These are phyloP conservation scores for Choristoneura fumiferana DNA, from an alignment of 1,140 invertebrate genomes.

Conservation along the genomic window DNA sequence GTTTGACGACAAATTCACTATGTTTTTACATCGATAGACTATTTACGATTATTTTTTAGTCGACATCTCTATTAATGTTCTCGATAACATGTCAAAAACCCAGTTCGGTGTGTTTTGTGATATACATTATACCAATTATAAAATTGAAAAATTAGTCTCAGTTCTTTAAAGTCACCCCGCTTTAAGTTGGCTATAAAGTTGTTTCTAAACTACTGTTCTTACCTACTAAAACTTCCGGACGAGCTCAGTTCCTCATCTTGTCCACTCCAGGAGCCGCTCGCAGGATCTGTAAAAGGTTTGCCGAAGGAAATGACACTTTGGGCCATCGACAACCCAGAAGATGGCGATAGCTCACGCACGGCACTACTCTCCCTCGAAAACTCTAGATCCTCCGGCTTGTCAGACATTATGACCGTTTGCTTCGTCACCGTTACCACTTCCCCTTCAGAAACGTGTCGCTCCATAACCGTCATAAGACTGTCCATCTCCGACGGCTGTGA, in stretches of 20 bases:
- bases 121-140: too few relatives aligned
- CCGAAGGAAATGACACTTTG: slow-evolving; percentile 68
- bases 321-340: slow-evolving; percentile 73
- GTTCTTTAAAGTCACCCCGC: too few relatives aligned
- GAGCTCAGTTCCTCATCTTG: slow-evolving; percentile 77
- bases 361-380: slow-evolving; percentile 63
- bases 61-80: too few relatives aligned
- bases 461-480: slow-evolving; percentile 74
- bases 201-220: slow-evolving; percentile 24
- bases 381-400: slow-evolving; percentile 68
- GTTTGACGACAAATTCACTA: too few relatives aligned
- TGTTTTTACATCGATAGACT: too few relatives aligned
- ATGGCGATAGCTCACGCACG: slow-evolving; percentile 74
- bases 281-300: slow-evolving; percentile 79
- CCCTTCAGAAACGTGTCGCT: slow-evolving; percentile 51
- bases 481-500: slow-evolving; percentile 76
- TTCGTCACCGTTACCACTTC: slow-evolving; percentile 57
- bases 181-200: too few relatives aligned
- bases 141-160: too few relatives aligned
- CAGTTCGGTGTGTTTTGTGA: too few relatives aligned
- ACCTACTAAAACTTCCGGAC: slow-evolving; percentile 77
- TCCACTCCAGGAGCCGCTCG: slow-evolving; percentile 77
- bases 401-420: slow-evolving; percentile 59
- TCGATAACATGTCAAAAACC: too few relatives aligned
- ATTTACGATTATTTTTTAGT: too few relatives aligned